phyloP scores from a whole-genome alignment of 2,888 invertebrate species.

The Celastrina argiolus region DNA sequence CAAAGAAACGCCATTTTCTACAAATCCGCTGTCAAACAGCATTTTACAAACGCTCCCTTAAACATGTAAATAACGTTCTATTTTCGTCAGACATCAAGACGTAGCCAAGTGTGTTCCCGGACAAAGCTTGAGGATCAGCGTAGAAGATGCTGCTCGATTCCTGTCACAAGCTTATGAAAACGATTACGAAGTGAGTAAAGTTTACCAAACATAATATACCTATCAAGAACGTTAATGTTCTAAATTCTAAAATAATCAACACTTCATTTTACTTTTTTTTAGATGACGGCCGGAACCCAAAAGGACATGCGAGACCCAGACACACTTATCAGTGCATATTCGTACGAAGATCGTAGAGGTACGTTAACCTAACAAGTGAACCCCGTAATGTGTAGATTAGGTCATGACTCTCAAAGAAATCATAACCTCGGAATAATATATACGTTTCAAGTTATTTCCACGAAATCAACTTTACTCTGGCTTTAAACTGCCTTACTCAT shows the following conservation, averaged over 20 bases:
- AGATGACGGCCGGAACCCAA: background rate
- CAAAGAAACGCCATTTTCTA: too few species aligned
- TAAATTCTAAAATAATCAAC: too few species aligned
- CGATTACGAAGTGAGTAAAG: slow-evolving; percentile 57
- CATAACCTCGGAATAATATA: too few species aligned
- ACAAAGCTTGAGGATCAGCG: slow-evolving; percentile 69
- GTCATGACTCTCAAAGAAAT: too few species aligned
- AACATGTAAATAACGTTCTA: too few species aligned
- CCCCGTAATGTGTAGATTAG: too few species aligned
- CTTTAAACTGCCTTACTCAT: too few species aligned
- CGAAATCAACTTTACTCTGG: too few species aligned
- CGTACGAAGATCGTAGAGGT: slow-evolving; percentile 33
- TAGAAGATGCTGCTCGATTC: slow-evolving; percentile 61
- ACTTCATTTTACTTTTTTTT: background rate
- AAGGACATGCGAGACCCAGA: slow-evolving; percentile 17
- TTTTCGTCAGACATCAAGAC: slow-evolving; percentile 59
- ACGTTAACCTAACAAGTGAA: background rate
- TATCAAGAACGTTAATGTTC: too few species aligned
- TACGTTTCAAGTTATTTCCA: too few species aligned
- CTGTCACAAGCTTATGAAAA: slow-evolving; percentile 61
- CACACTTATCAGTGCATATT: slow-evolving; percentile 24
- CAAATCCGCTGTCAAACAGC: too few species aligned
- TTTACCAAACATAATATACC: background rate
- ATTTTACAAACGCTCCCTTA: too few species aligned
- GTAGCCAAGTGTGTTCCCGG: slow-evolving; percentile 79